Conservation (phyloP, 2,113 vertebrate genomes). For the Pundamilia nyererei region DNA sequence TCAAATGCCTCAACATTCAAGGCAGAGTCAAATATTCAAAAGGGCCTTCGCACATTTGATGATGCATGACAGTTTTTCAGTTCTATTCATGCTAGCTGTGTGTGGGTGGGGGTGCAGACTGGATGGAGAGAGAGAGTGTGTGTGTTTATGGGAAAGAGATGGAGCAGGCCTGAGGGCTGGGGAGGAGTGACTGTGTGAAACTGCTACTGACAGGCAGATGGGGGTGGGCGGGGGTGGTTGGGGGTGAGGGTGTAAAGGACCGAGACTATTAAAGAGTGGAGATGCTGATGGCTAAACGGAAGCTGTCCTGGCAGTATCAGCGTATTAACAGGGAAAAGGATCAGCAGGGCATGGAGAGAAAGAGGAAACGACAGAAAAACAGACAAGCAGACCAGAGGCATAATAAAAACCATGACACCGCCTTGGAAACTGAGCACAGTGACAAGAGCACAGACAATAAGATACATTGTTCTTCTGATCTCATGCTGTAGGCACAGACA, state of each 20-base stretch:
- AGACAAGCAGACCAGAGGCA: not conserved
- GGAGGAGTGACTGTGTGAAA: conserved; percentile 48
- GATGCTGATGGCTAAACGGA: not conserved
- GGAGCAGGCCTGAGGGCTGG: not conserved
- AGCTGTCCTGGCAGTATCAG: not conserved
- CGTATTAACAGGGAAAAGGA: conserved; percentile 1
- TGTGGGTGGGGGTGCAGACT: conserved; percentile 37
- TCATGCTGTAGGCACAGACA: not conserved
- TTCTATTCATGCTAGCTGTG: conserved; percentile 46
- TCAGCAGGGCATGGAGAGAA: not conserved
- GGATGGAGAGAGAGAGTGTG: not conserved
- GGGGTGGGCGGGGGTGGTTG: not conserved
- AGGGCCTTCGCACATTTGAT: conserved; percentile 53
- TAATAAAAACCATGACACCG: not conserved
- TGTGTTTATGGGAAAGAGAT: not conserved
- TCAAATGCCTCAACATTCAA: conserved; percentile 47
- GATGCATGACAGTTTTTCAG: conserved; percentile 57
- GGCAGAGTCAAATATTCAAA: conserved; percentile 44
- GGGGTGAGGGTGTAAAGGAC: not conserved
- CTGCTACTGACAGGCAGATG: conserved; percentile 38
- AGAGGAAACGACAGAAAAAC: not conserved
- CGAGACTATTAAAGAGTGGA: conserved; percentile 15
- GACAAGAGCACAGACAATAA: not conserved
- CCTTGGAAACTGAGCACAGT: not conserved
- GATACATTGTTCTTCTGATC: not conserved